phyloP scores from a whole-genome alignment of 2,888 invertebrate genomes.

The Syrphus vitripennis region DNA sequence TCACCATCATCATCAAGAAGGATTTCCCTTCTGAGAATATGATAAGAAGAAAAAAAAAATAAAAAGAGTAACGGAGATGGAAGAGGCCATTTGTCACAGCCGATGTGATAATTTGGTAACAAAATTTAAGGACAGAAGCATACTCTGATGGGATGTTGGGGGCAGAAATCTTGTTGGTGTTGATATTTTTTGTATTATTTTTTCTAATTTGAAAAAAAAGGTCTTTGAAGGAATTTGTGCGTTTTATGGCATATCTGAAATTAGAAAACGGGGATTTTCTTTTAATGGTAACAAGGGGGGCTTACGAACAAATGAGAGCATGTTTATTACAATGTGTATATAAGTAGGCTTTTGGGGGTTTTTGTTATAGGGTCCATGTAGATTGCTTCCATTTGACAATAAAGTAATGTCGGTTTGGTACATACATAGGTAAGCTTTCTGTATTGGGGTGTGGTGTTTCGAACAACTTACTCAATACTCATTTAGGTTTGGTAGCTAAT shows the following conservation, averaged over 20 bases:
- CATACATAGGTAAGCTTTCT: background rate
- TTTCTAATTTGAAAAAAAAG: slow-evolving; percentile 16
- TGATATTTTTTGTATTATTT: slow-evolving; percentile 2
- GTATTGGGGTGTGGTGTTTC: background rate
- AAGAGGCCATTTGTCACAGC: slow-evolving; percentile 68
- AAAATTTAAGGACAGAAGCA: slow-evolving; percentile 19
- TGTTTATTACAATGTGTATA: slow-evolving; percentile 46
- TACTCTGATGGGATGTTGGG: slow-evolving; percentile 4
- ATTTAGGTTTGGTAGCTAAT: slow-evolving; percentile 9
- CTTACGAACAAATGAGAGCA: slow-evolving; percentile 47
- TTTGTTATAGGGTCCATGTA: background rate
- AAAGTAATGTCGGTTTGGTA: slow-evolving; percentile 3
- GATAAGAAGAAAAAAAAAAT: no score
- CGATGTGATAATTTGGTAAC: slow-evolving; percentile 70
- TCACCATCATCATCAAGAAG: slow-evolving; percentile 18
- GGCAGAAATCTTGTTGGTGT: slow-evolving; percentile 9
- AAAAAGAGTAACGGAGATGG: slow-evolving; percentile 40
- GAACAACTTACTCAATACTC: slow-evolving; percentile 6
- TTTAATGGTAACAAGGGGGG: slow-evolving; percentile 60
- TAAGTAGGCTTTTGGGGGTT: slow-evolving; percentile 6
- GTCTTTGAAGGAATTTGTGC: slow-evolving; percentile 43
- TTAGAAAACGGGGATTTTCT: slow-evolving; percentile 65
- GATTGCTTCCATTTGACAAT: slow-evolving; percentile 18
- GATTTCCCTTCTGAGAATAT: slow-evolving; percentile 44
- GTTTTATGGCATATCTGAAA: slow-evolving; percentile 60